Conservation (phyloP, 35 echinoderm and acorn worm genomes). For the Eucidaris tribuloides region DNA sequence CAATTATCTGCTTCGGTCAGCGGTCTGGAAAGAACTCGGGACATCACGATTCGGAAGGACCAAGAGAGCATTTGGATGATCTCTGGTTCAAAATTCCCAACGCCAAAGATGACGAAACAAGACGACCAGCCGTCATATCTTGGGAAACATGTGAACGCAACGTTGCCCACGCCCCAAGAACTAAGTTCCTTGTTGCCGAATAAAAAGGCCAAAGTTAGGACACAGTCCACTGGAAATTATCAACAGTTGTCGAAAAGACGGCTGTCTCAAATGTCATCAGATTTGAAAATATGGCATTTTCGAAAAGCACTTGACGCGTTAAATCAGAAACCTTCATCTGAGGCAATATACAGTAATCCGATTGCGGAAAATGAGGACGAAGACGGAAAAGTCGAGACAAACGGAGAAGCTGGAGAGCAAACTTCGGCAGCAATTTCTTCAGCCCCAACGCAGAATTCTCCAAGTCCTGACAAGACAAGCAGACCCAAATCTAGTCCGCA, state of each 20-base stretch:
- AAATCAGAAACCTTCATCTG: not conserved
- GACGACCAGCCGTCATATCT: conserved; percentile 64
- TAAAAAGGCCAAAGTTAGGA: conserved; percentile 35
- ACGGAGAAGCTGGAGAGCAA: not conserved
- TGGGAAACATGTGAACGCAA: conserved; percentile 16
- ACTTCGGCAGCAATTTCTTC: no score
- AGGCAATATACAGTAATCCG: not conserved
- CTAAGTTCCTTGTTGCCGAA: conserved; percentile 67
- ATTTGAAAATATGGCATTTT: conserved; percentile 64
- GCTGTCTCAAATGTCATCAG: conserved; percentile 57
- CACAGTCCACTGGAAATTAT: conserved; percentile 34
- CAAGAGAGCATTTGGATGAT: conserved; percentile 85
- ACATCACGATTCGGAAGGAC: conserved; percentile 50
- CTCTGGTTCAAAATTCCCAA: conserved; percentile 21
- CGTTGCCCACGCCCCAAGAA: conserved; percentile 66
- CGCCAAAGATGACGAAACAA: not conserved
- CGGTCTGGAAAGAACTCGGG: conserved; percentile 51
- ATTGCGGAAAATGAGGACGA: not conserved
- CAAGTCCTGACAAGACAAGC: no score
- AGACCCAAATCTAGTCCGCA: no score
- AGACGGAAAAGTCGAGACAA: not conserved
- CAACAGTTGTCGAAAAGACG: conserved; percentile 38
- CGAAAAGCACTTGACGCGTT: conserved; percentile 3
- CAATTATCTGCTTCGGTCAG: conserved; percentile 38
- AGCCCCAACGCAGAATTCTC: no score